Evolutionary conservation across 2,888 invertebrate species (phyloP), one percentile per base, ranked within the genome.

Genomic region (Melikaiella ostensackeni): DNA sequence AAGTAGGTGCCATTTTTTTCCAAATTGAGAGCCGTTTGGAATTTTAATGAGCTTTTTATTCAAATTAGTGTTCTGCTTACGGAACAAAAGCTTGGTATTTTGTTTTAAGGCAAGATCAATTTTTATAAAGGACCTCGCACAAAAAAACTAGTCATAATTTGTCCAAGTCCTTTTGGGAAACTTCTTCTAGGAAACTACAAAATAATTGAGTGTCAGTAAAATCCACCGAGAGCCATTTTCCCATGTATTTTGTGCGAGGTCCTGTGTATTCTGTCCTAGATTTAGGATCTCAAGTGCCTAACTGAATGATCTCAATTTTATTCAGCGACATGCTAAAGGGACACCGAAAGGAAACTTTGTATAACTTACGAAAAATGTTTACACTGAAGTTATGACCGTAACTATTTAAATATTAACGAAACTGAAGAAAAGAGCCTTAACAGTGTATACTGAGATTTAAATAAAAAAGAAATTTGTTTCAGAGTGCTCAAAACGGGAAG

Each of bases 361-460:
- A 21, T 21, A 5, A 55, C 9, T 63, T 21, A 30, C 7, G 38
- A 63, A 63, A 38, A 38, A 13, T 62, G 1, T 19, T 62, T 33
- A 33, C 62, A n/a, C 19, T 19, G 33, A 62, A 62, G 33, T 62
- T 5, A 35, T 8, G 1, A 62, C 16, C 16, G 8, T 42, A 19
- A 27, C 24, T 42, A 42, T 27, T 42, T 64, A 6, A 38, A 24
- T 35, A 66, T 66, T 1, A 21, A 50, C 2, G 2, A n/a, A 50
- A 9, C 2, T 21, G n/a, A 3, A n/a, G 50, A 7, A 50, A 50
- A 50, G 8, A 50, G 19, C 8, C 50, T 50, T 8, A 50, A 2
- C 8, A 66, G 42, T 66, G 64, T 27, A 46, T 19, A 66, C 42
- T 66, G 64, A 46, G 64, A 66, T 38, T 66, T 42, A 66, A 66